These are phyloP conservation scores for Dorcus hopei DNA, from an alignment of 2,888 invertebrate genomes.

Conservation along the genomic window DNA sequence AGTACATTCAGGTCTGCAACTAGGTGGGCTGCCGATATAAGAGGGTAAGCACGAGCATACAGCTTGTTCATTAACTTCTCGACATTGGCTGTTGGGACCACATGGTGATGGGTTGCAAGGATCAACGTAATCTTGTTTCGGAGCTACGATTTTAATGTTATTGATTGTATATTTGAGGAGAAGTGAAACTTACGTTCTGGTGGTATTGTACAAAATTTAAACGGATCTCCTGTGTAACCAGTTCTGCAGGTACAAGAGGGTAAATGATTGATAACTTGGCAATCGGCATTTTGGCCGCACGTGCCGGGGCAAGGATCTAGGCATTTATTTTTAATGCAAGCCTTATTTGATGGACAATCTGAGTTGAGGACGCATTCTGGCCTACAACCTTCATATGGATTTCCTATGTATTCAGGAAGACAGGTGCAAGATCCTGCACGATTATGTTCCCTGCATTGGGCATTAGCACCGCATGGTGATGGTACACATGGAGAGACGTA, in stretches of 20 bases:
- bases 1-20: conserved; percentile 76
- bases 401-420: conserved; percentile 68
- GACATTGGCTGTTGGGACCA: conserved; percentile 78
- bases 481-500: conserved; percentile 58
- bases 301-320: conserved; percentile 77
- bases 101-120: conserved; percentile 70
- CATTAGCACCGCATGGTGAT: conserved; percentile 71
- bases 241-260: conserved; percentile 65
- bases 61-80: conserved; percentile 59
- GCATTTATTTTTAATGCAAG: conserved; percentile 73
- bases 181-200: conserved; percentile 29
- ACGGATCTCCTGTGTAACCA: conserved; percentile 66
- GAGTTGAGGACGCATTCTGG: conserved; percentile 72
- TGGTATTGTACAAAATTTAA: conserved; percentile 51
- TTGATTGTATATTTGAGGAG: neutral
- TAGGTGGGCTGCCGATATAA: conserved; percentile 57
- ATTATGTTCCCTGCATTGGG: conserved; percentile 61
- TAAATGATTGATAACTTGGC: conserved; percentile 70
- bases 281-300: conserved; percentile 72
- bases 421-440: conserved; percentile 68
- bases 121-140: conserved; percentile 47
- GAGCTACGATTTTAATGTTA: conserved; percentile 51
- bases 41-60: conserved; percentile 51
- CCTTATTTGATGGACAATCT: conserved; percentile 69
- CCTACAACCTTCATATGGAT: conserved; percentile 74